A percentile compares a stretch with the other conserved stretches of the same genome.
Evolutionary conservation across 2,888 invertebrate species (phyloP).

Genomic region (Eurytoma californica): DNA sequence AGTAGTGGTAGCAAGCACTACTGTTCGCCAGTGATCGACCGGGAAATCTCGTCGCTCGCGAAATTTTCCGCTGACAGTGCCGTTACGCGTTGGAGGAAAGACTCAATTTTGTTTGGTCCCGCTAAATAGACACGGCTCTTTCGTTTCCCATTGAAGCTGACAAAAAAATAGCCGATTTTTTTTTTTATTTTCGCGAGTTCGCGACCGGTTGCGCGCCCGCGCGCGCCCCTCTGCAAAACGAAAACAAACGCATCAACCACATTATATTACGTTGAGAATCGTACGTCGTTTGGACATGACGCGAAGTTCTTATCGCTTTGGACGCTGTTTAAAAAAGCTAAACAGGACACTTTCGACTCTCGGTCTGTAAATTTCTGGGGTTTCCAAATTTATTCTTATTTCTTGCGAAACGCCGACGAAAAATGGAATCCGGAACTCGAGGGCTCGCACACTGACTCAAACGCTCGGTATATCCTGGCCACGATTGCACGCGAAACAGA

Average conservation of each 20-base stretch:
- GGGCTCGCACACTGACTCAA: constrained; percentile 30
- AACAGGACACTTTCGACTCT: constrained; percentile 41
- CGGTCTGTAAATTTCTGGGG: constrained; percentile 45
- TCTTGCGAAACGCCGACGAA: constrained; percentile 51
- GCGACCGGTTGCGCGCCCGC: not conserved
- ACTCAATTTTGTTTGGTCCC: not conserved
- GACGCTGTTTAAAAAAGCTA: constrained; percentile 46
- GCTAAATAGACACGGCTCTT: constrained; percentile 36
- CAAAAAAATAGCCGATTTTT: constrained; percentile 9
- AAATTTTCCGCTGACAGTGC: constrained; percentile 16
- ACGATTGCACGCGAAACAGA: constrained; percentile 3
- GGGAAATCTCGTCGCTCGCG: constrained; percentile 57
- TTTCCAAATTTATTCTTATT: constrained; percentile 57
- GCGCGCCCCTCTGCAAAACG: not conserved
- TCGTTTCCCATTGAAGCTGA: not conserved
- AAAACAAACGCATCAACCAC: not conserved
- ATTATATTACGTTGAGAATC: constrained; percentile 5
- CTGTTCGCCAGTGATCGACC: constrained; percentile 49
- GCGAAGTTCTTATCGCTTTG: constrained; percentile 12
- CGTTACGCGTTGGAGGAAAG: constrained; percentile 7
- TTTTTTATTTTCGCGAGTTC: not conserved
- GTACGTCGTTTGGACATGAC: constrained; percentile 45
- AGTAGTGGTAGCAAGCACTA: constrained; percentile 31
- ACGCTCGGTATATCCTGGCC: constrained; percentile 36
- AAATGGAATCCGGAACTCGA: constrained; percentile 43